Conservation (phyloP, 2,797 vertebrate genomes). For the Myotis findleyi region DNA sequence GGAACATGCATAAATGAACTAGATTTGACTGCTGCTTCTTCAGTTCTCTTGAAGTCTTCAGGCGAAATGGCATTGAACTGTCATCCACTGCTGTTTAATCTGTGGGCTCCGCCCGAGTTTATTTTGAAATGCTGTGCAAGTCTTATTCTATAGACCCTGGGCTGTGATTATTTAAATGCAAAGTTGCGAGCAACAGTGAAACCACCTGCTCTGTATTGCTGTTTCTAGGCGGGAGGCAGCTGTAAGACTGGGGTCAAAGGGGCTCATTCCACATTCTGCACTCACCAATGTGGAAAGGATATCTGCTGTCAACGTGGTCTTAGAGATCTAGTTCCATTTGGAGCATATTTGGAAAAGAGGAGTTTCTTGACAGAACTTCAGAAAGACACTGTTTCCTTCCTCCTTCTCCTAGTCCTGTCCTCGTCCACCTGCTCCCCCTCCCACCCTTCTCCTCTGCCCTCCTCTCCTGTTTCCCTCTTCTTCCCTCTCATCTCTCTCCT, state of each 20-base stretch:
- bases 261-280: background rate
- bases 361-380: background rate
- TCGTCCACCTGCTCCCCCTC: background rate
- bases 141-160: background rate
- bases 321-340: background rate
- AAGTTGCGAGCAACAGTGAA: background rate
- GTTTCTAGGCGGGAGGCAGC: constrained; percentile 18
- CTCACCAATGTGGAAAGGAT: background rate
- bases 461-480: background rate
- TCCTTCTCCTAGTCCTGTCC: background rate
- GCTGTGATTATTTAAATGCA: constrained; percentile 54
- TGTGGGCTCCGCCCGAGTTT: background rate
- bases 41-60: background rate
- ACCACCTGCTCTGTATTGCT: background rate
- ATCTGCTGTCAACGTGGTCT: background rate
- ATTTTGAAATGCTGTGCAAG: background rate
- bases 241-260: background rate
- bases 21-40: background rate
- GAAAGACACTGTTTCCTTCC: background rate
- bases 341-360: background rate
- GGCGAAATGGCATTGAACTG: background rate
- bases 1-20: background rate
- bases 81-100: background rate
- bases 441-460: accelerated
- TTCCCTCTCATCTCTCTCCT: background rate